Base-by-base conservation (phyloP, 2,113 vertebrate genomes). In the Electrona antarctica region DNA sequence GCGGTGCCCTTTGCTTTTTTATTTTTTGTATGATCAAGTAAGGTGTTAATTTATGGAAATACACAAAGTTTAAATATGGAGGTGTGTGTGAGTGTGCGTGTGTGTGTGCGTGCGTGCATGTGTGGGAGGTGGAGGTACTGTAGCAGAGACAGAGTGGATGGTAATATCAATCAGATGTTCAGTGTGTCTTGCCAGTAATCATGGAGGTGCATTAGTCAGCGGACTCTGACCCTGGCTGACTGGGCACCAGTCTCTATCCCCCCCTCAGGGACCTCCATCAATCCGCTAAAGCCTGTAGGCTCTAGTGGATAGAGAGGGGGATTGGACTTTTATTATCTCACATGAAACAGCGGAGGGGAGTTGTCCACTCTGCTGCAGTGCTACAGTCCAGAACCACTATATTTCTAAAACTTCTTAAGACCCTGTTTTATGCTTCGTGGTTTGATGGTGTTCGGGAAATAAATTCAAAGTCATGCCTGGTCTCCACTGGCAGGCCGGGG, bases 161-260 rank as follows among this genome's bases (percentile, higher is more conserved):
- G 74, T 92, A 91, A 92, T 87, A 82, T 85, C 79, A 78, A 67
- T 92, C 90, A 92, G 87, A 89, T 92, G 90, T 90, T 65, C 67
- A 73, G 58, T 75, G 78, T 41, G 45, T 72, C 72, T 72, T 64
- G 57, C 49, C 64, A 62, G 70, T 65, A 76, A 83, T 82, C 71
- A 63, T 29, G 0, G 52, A 79, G 67, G 67, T 68, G 62, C 45
- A 63, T 85, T 64, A 67, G 73, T 64, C 63, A 77, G 73, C 48
- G 3, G 65, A 62, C 28, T 80, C 84, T 77, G 80, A 82, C 83
- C 81, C 79, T 4, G 57, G 52, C 77, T 85, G 79, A 88, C 85
- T 77, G 46, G 79, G 73, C 74, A 76, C 75, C 76, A 78, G 75
- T 67, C 55, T 3, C 1, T 47, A 33, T 11, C 11, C 60, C 71